Evolutionary conservation across 2,888 invertebrate species (phyloP).

Genomic region (Drosophila prolongata): DNA sequence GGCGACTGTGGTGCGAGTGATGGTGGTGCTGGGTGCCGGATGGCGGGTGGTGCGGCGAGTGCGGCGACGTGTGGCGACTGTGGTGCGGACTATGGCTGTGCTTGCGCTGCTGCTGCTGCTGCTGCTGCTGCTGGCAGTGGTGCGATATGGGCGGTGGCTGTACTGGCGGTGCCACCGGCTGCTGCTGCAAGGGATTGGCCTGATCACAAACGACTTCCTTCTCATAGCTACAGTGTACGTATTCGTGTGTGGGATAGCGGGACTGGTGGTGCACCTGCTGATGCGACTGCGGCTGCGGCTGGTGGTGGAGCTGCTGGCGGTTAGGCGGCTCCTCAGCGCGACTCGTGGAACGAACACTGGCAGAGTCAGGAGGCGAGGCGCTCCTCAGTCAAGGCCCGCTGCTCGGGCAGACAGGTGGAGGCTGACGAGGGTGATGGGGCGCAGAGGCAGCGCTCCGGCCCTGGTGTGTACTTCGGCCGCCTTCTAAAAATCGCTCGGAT

Average conservation of each 20-base stretch:
- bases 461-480: conserved; percentile 88
- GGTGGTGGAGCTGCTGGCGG: conserved; percentile 50
- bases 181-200: conserved; percentile 62
- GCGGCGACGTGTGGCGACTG: conserved; percentile 75
- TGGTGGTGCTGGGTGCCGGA: conserved; percentile 12
- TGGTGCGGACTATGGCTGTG: conserved; percentile 70
- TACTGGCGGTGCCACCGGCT: not conserved
- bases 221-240: conserved; percentile 84
- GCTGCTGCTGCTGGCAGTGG: conserved; percentile 44
- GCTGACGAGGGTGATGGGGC: conserved; percentile 86
- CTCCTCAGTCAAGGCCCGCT: conserved; percentile 86
- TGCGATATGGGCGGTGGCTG: conserved; percentile 46
- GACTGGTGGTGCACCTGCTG: conserved; percentile 63
- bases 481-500: conserved; percentile 94
- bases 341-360: conserved; percentile 73
- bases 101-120: conserved; percentile 58
- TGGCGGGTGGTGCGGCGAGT: conserved; percentile 53
- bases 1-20: conserved; percentile 73
- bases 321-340: conserved; percentile 69
- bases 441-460: conserved; percentile 87
- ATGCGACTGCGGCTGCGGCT: conserved; percentile 49
- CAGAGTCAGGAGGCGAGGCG: conserved; percentile 89
- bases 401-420: conserved; percentile 85
- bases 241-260: conserved; percentile 74
- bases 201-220: conserved; percentile 84